Percentiles rank a stretch among this genome's conserved stretches.
These are phyloP conservation scores for Rhinichthys osculus DNA, from an alignment of 2,797 vertebrate genomes.

Conservation along the genomic window DNA sequence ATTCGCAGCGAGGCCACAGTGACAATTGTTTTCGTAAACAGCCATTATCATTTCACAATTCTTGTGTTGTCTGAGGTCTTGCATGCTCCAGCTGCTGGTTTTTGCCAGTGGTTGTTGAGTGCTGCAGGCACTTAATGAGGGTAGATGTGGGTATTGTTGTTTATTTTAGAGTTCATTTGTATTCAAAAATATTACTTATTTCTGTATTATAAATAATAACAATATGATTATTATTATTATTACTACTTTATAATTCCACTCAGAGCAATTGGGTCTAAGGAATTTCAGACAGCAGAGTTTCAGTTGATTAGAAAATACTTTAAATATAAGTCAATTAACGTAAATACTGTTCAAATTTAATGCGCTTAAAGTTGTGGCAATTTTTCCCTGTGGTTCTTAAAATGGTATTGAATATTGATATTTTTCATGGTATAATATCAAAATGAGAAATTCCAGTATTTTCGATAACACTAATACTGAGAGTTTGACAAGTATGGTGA, in stretches of 20 bases:
- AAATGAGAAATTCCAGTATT: not conserved
- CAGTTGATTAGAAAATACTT: not conserved
- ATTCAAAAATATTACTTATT: not conserved
- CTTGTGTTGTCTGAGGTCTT: not conserved
- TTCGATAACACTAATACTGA: not conserved
- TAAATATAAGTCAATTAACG: not conserved
- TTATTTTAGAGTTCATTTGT: not conserved
- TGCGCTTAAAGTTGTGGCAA: not conserved
- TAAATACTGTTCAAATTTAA: not conserved
- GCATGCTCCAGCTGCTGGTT: not conserved
- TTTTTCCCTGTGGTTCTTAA: not conserved
- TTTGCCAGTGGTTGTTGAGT: constrained; percentile 11
- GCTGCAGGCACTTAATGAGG: not conserved
- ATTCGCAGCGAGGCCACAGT: not conserved
- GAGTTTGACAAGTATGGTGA: not conserved
- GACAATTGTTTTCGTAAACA: constrained; percentile 5
- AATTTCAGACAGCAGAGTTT: not conserved
- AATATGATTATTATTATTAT: too few species aligned
- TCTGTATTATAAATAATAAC: not conserved
- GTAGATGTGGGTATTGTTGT: not conserved
- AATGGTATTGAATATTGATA: not conserved
- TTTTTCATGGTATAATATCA: not conserved
- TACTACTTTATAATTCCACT: not conserved
- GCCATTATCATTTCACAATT: constrained; percentile 9
- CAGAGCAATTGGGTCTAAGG: not conserved